A percentile compares a stretch with the other conserved stretches of the same genome.
Evolutionary conservation across 2,797 vertebrate genomes (phyloP).

Genomic region (Sebastes steindachneri): DNA sequence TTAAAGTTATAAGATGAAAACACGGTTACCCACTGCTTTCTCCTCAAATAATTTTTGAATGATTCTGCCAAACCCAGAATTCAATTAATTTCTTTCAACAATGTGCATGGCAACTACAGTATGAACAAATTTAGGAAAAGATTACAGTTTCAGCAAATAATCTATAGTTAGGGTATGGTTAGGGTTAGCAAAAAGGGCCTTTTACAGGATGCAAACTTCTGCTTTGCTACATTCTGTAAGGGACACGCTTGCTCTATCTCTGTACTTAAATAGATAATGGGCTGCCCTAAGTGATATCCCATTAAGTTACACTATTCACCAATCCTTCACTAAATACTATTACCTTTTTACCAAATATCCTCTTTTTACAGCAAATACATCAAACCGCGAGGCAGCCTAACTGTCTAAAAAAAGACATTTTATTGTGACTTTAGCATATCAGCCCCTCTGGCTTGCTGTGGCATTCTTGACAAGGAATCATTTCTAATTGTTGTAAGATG

Average conservation of each 20-base stretch:
- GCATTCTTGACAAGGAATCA: conserved; percentile 44
- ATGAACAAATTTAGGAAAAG: background rate
- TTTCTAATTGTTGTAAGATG: conserved; percentile 41
- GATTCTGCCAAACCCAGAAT: background rate
- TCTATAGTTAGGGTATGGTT: background rate
- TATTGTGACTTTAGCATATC: conserved; percentile 22
- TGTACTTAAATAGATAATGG: no score
- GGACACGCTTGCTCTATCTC: no score
- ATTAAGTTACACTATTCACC: background rate
- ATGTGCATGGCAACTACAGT: background rate
- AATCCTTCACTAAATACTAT: background rate
- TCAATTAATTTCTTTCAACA: background rate
- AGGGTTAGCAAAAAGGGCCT: background rate
- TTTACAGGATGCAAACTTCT: background rate
- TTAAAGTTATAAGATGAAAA: no score
- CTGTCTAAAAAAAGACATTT: conserved; percentile 17
- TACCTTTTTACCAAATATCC: background rate
- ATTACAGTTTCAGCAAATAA: background rate
- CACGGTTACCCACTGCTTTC: background rate
- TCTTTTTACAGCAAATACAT: conserved; percentile 9
- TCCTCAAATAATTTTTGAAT: background rate
- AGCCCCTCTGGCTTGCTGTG: conserved; percentile 30
- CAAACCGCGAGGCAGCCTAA: background rate
- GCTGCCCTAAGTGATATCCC: no score
- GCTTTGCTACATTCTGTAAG: no score